Percentiles rank a stretch among this genome's conserved stretches.
Conservation (phyloP, 2,113 vertebrate genomes). For the Hippoglossus stenolepis region DNA sequence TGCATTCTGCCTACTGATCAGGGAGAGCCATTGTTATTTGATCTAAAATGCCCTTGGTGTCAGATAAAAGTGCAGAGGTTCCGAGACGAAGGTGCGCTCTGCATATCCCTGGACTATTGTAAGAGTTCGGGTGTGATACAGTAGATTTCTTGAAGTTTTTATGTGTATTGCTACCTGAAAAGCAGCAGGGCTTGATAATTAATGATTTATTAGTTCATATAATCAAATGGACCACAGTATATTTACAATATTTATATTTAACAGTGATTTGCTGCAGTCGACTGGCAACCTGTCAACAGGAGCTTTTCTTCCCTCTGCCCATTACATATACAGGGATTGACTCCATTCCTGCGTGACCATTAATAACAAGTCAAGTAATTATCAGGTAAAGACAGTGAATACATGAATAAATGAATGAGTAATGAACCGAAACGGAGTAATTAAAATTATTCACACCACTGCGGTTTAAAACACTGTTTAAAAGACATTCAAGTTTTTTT, state of each 20-base stretch:
- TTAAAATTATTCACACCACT: conserved; percentile 65
- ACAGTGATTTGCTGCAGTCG: conserved; percentile 19
- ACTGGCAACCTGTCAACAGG: conserved; percentile 16
- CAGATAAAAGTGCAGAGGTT: conserved; percentile 49
- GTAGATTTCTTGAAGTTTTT: background rate
- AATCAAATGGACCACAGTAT: conserved; percentile 13
- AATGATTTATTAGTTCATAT: background rate
- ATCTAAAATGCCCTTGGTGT: conserved; percentile 65
- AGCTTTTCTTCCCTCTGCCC: conserved; percentile 15
- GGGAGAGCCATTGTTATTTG: conserved; percentile 50
- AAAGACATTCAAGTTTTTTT: conserved; percentile 15
- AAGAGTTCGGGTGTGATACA: background rate
- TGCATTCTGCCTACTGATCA: conserved; percentile 67
- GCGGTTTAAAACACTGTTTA: conserved; percentile 49
- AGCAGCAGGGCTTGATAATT: background rate
- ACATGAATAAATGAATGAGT: conserved; percentile 72
- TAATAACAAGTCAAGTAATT: conserved; percentile 67
- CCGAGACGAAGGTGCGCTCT: conserved; percentile 15
- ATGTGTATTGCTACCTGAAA: background rate
- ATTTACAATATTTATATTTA: background rate
- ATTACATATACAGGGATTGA: conserved; percentile 20
- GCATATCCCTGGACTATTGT: background rate
- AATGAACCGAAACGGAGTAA: conserved; percentile 64
- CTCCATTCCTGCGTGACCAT: conserved; percentile 58
- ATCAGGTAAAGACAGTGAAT: conserved; percentile 59